Percentiles rank a stretch among this genome's conserved stretches.
phyloP scores from a whole-genome alignment of 2,888 invertebrate genomes.

The Hipparchia semele region DNA sequence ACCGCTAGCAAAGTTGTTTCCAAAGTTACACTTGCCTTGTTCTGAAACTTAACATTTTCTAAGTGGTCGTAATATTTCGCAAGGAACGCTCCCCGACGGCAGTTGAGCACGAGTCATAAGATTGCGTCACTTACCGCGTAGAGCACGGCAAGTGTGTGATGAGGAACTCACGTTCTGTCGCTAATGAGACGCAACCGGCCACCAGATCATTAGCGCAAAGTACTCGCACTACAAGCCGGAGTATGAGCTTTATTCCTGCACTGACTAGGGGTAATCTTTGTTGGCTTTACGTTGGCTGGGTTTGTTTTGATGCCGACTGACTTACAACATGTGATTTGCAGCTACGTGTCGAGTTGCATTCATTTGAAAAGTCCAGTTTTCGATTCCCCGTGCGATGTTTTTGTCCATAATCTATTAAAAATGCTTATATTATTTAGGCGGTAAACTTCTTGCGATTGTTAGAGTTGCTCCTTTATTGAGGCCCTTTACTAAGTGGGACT shows the following conservation, averaged over 20 bases:
- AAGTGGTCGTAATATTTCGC: slow-evolving; percentile 1
- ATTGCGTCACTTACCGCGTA: slow-evolving; percentile 11
- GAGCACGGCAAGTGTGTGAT: not conserved
- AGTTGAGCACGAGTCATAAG: slow-evolving; percentile 12
- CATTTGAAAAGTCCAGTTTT: too few species aligned
- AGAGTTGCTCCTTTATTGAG: too few species aligned
- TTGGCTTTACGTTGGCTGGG: not conserved
- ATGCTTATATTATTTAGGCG: too few species aligned
- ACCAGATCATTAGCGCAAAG: slow-evolving; percentile 38
- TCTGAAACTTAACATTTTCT: not conserved
- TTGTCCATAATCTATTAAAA: too few species aligned
- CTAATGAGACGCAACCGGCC: slow-evolving; percentile 32
- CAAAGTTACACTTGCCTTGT: slow-evolving; percentile 15
- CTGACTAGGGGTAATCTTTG: not conserved
- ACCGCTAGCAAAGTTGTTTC: not conserved
- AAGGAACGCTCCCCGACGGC: slow-evolving; percentile 7
- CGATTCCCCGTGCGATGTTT: too few species aligned
- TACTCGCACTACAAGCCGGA: slow-evolving; percentile 16
- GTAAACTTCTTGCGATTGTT: too few species aligned
- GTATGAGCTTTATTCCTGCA: not conserved
- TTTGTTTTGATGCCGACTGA: not conserved
- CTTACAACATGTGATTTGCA: too few species aligned
- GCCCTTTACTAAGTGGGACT: too few species aligned
- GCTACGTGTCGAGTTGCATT: too few species aligned
- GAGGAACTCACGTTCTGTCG: slow-evolving; percentile 21